Base-by-base conservation (phyloP, 2,888 invertebrate genomes). In the Myopa tessellatipennis region DNA sequence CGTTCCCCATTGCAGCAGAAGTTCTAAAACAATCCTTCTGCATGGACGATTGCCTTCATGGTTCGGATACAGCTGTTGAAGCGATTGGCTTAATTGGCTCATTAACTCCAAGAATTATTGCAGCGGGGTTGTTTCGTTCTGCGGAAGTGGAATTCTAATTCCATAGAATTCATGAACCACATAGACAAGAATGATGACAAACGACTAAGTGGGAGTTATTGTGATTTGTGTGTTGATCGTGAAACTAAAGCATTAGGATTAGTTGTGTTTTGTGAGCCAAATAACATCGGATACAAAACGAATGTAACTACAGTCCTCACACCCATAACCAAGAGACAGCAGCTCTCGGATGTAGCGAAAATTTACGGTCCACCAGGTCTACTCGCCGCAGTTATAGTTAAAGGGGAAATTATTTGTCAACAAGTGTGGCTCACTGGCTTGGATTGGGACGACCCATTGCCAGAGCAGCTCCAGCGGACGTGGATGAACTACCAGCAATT, bases 11-110 rank as follows among this genome's bases (percentile, higher is more conserved):
- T 61, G 77, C 81, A 40, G 71, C 77, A 5, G 65, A 76, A 26
- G 36, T 78, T 18, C 18, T 79, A 0, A 67, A 68, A 10, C 74
- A 78, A 26, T 50, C 70, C 10, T 79, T 80, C n/a, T 81, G 75
- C 38, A 75, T 80, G 76, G 80, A 80, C 76, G 77, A 80, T 18
- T 76, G 71, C 63, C 72, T 78, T 2, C 67, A 77, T 61, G 80
- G 77, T 55, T 10, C 55, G 10, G 16, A 55, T 16, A 55, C 55
- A 1, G 16, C 16, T 60, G 60, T 1, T 18, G 16, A 60, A 60
- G n/a, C 60, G 16, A 16, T 60, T n/a, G 12, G 16, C 7, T n/a
- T n/a, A n/a, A n/a, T 60, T 60, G 16, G 4, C 2, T 18, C 16
- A 2, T 18, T 2, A 60, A 60, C 26, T 60, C 16, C n/a, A 60